Conservation (phyloP, 2,113 vertebrate genomes). For the Burhinus oedicnemus region DNA sequence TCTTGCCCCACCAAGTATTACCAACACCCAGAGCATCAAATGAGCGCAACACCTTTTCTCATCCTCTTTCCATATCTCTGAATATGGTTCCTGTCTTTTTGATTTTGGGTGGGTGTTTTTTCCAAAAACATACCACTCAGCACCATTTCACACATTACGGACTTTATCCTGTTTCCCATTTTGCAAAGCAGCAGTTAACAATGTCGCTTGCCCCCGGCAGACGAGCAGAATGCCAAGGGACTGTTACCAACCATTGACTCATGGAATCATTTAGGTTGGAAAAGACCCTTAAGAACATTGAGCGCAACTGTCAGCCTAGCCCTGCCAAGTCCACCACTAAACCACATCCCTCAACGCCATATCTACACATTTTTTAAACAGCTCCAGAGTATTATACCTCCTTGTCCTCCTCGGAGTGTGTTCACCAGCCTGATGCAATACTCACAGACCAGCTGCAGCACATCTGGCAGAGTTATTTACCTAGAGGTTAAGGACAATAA, state of each 20-base stretch:
- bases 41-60: neutral
- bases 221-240: neutral
- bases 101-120: neutral
- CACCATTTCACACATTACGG: neutral
- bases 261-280: neutral
- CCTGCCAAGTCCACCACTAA: neutral
- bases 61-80: neutral
- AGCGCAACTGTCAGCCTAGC: neutral
- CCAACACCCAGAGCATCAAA: neutral
- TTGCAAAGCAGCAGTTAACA: neutral
- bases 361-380: neutral
- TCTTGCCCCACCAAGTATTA: neutral
- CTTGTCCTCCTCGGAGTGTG: fast-evolving
- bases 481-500: neutral
- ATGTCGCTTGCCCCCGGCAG: fast-evolving
- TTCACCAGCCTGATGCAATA: neutral
- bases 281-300: neutral
- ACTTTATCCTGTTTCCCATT: neutral
- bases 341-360: neutral
- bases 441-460: neutral
- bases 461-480: neutral
- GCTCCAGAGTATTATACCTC: neutral
- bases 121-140: fast-evolving
- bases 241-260: neutral
- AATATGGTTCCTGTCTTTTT: neutral